These are phyloP conservation scores for Nasonia vitripennis DNA, from an alignment of 1,140 invertebrate genomes.

Conservation along the genomic window DNA sequence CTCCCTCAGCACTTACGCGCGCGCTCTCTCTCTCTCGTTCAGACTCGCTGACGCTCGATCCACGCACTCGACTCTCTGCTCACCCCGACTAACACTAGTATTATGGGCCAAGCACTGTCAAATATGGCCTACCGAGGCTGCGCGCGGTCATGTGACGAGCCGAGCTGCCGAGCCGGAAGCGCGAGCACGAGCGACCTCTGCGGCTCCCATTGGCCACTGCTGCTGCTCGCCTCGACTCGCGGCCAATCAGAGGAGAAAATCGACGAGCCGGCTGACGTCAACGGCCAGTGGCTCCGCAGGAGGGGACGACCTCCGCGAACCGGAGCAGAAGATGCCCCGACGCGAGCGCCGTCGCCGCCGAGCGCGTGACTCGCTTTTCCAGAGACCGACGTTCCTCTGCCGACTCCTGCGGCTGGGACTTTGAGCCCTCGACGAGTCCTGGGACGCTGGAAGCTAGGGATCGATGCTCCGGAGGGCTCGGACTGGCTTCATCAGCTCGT, in stretches of 20 bases:
- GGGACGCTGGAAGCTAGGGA: no score
- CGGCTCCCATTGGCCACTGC: background rate
- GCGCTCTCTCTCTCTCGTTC: conserved; percentile 15
- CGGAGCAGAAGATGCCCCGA: background rate
- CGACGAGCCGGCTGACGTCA: conserved; percentile 14
- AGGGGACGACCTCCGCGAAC: conserved; percentile 1
- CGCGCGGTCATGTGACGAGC: conserved; percentile 81
- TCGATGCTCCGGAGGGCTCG: background rate
- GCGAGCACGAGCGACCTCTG: conserved; percentile 3
- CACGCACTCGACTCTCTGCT: conserved; percentile 15
- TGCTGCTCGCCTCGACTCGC: background rate
- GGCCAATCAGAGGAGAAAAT: background rate
- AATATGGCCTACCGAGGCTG: conserved; percentile 80
- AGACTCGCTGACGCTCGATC: conserved; percentile 60
- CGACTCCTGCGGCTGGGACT: background rate
- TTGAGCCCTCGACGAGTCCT: background rate
- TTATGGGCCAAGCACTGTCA: conserved; percentile 76
- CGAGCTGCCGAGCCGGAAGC: conserved; percentile 46
- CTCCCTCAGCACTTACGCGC: conserved; percentile 14
- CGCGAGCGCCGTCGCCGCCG: background rate
- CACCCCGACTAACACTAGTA: conserved; percentile 39
- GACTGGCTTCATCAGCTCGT: background rate
- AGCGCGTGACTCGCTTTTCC: background rate
- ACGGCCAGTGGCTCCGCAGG: background rate
- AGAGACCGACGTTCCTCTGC: background rate